Conservation (phyloP, 1,140 invertebrate species). For the Diuraphis noxia region DNA sequence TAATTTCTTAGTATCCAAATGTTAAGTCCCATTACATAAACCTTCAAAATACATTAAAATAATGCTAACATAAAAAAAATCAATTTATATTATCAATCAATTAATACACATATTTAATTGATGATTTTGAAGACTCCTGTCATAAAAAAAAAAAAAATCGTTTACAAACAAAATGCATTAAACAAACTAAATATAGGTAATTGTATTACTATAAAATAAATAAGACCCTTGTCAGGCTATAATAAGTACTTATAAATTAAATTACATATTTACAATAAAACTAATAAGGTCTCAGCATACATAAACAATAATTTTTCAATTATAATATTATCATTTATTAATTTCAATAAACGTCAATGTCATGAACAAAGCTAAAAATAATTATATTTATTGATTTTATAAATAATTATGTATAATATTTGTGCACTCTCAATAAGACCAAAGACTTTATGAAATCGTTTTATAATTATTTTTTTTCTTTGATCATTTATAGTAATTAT, state of each 20-base stretch:
- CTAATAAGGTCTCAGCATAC: not conserved
- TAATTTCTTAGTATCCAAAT: not conserved
- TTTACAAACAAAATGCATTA: not conserved
- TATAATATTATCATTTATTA: not conserved
- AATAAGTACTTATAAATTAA: not conserved
- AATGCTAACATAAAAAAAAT: too few species aligned
- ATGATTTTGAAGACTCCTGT: not conserved
- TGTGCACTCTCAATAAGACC: not conserved
- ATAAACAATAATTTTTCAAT: not conserved
- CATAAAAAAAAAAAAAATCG: too few species aligned
- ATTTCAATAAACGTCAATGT: too few species aligned
- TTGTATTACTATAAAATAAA: not conserved
- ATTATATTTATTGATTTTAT: not conserved
- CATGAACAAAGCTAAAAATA: not conserved
- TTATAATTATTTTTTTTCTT: not conserved
- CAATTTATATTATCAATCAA: too few species aligned
- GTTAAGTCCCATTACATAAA: not conserved
- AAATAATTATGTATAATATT: not conserved
- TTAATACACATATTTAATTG: not conserved
- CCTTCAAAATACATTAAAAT: not conserved
- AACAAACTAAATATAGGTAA: not conserved
- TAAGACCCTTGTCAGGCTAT: not conserved
- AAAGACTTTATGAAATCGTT: not conserved
- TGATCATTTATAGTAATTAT: not conserved
- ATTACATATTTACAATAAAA: not conserved